Percentiles rank a stretch among this genome's conserved stretches.
These are phyloP conservation scores for Acanthopagrus latus DNA, from an alignment of 2,797 vertebrate genomes.

Conservation along the genomic window DNA sequence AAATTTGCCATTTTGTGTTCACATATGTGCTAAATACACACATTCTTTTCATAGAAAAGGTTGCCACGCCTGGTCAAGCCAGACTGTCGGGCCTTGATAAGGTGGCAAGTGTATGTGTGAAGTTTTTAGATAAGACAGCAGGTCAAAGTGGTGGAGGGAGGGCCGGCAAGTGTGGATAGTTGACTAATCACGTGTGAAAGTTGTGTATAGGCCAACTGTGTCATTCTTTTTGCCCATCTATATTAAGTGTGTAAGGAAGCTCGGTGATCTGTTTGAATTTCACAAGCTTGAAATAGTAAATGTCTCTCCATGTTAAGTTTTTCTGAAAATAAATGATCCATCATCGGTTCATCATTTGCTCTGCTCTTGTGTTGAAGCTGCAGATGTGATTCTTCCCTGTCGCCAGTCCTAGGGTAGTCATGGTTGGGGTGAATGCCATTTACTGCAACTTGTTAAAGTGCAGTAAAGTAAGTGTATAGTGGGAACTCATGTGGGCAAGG, in stretches of 20 bases:
- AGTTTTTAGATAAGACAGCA: slow-evolving; percentile 65
- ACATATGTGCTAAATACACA: not conserved
- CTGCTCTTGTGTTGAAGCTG: slow-evolving; percentile 12
- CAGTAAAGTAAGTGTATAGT: not conserved
- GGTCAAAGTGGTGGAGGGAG: slow-evolving; percentile 19
- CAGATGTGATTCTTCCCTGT: not conserved
- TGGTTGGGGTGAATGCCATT: not conserved
- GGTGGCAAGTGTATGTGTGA: slow-evolving; percentile 38
- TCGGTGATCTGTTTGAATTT: not conserved
- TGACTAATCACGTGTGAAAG: slow-evolving; percentile 22
- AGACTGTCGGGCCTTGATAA: slow-evolving; percentile 70
- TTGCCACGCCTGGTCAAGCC: not conserved
- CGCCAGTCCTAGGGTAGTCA: not conserved
- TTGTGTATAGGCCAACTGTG: not conserved
- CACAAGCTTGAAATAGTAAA: not conserved
- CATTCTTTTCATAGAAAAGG: not conserved
- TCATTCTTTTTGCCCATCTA: too few species aligned
- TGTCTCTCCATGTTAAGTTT: not conserved
- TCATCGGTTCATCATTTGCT: not conserved
- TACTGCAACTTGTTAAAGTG: slow-evolving; percentile 25
- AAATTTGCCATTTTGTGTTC: not conserved
- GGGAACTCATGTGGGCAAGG: slow-evolving; percentile 5
- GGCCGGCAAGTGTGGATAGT: not conserved
- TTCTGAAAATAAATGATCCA: not conserved
- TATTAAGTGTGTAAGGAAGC: not conserved